These are phyloP conservation scores for Syngnathus scovelli DNA, from an alignment of 2,113 vertebrate species.

Conservation along the genomic window DNA sequence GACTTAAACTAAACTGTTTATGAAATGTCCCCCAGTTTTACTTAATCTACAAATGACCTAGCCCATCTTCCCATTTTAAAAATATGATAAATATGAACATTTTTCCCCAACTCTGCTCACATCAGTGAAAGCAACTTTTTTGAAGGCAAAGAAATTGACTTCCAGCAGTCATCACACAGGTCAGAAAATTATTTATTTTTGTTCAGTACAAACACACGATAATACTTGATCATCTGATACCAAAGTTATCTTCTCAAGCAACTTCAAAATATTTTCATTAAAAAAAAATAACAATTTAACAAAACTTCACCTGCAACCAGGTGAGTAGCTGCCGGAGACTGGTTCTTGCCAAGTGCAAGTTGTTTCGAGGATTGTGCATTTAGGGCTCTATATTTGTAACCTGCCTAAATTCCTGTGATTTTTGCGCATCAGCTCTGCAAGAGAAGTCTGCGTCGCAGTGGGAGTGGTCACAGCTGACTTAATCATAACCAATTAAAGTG, in stretches of 20 bases:
- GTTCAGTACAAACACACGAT: slow-evolving; percentile 2
- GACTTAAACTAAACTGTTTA: no score
- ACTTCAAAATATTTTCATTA: not conserved
- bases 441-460: no score
- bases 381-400: no score
- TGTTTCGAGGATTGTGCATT: not conserved
- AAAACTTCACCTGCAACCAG: slow-evolving; percentile 23
- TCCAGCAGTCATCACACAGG: not conserved
- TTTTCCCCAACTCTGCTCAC: no score
- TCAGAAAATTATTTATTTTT: slow-evolving; percentile 55
- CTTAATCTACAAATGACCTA: not conserved
- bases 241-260: slow-evolving; percentile 2
- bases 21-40: not conserved
- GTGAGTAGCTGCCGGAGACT: slow-evolving; percentile 18
- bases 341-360: not conserved
- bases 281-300: not conserved
- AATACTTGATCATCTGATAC: slow-evolving; percentile 55
- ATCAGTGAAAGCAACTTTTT: no score
- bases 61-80: not conserved
- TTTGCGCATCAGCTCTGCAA: no score
- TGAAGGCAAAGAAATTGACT: not conserved
- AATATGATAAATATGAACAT: not conserved
- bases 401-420: no score
- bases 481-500: no score
- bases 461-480: no score